A percentile compares a stretch with the other conserved stretches of the same genome.
Conservation (phyloP, 1,140 invertebrate genomes). For the Pteromalus puparum region DNA sequence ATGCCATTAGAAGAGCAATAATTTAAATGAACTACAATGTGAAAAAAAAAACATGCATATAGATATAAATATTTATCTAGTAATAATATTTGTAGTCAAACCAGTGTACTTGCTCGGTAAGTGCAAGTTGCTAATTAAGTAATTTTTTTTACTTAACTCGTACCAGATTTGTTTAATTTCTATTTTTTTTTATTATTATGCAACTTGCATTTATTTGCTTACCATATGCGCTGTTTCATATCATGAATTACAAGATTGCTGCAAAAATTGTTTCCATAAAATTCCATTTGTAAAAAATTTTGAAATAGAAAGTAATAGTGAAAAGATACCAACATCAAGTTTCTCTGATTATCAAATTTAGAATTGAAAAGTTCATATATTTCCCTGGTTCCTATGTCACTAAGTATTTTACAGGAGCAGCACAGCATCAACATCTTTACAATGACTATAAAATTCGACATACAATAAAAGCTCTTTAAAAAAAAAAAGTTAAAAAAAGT, state of each 20-base stretch:
- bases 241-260: conserved; percentile 61
- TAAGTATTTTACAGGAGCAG: conserved; percentile 75
- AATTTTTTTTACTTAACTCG: conserved; percentile 23
- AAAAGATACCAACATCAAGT: conserved; percentile 22
- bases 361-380: conserved; percentile 60
- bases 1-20: conserved; percentile 16
- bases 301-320: conserved; percentile 47
- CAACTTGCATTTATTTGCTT: conserved; percentile 69
- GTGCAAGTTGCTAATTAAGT: conserved; percentile 67
- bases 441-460: conserved; percentile 38
- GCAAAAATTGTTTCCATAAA: conserved; percentile 63
- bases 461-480: conserved; percentile 39
- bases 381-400: conserved; percentile 66
- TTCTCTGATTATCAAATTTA: conserved; percentile 56
- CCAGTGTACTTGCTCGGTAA: conserved; percentile 67
- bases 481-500: conserved; percentile 27
- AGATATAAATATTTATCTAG: conserved; percentile 69
- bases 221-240: conserved; percentile 54
- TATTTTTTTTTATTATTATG: conserved; percentile 31
- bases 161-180: conserved; percentile 12
- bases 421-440: conserved; percentile 67
- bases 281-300: conserved; percentile 62
- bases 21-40: conserved; percentile 50
- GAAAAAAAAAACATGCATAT: conserved; percentile 61
- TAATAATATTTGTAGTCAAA: conserved; percentile 67